Evolutionary conservation across 2,797 vertebrate genomes (phyloP).

Genomic region (Megalops cyprinoides): DNA sequence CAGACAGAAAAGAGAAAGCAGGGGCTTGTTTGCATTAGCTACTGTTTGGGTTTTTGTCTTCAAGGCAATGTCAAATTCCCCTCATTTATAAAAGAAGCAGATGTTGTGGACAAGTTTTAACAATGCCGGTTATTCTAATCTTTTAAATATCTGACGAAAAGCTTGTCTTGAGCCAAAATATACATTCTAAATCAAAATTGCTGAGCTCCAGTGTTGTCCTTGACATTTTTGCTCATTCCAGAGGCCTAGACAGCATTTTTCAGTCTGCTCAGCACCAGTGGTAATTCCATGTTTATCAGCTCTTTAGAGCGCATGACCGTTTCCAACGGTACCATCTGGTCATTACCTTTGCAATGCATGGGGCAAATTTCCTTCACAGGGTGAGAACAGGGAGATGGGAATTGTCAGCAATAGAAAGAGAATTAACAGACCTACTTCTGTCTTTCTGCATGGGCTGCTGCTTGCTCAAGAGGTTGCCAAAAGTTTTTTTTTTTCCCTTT

Average conservation of each 20-base stretch:
- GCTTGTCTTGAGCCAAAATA: not conserved
- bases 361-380: slow-evolving; percentile 36
- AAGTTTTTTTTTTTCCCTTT: too few species aligned
- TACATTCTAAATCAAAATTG: not conserved
- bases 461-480: not conserved
- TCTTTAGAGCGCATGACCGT: slow-evolving; percentile 24
- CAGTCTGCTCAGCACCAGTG: slow-evolving; percentile 40
- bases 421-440: slow-evolving; percentile 17
- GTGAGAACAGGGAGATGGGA: slow-evolving; percentile 23
- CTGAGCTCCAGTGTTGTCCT: not conserved
- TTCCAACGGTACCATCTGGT: slow-evolving; percentile 37
- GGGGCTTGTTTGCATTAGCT: not conserved
- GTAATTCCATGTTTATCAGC: slow-evolving; percentile 34
- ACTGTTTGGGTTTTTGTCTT: not conserved
- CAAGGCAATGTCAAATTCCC: not conserved
- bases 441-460: not conserved
- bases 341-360: slow-evolving; percentile 29
- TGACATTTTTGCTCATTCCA: not conserved
- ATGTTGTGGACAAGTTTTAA: not conserved
- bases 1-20: not conserved
- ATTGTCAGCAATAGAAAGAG: slow-evolving; percentile 29
- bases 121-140: not conserved
- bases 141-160: not conserved
- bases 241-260: not conserved
- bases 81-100: not conserved